Evolutionary conservation across 2,113 vertebrate genomes (phyloP).

Genomic region (Lepus timidus): DNA sequence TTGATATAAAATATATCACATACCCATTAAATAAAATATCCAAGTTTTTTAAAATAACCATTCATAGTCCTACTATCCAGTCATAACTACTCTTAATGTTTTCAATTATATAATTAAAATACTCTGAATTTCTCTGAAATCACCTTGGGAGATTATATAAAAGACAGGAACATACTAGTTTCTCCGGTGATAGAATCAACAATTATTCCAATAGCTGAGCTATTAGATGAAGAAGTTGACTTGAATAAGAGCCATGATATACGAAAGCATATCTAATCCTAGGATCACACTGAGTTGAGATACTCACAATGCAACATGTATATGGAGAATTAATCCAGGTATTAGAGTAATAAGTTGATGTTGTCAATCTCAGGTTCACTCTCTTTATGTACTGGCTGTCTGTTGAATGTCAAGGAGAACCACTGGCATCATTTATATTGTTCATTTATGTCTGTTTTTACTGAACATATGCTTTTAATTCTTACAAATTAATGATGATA

Average conservation of each 20-base stretch:
- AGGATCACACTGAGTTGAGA: background rate
- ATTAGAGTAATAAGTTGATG: background rate
- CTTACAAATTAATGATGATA: background rate
- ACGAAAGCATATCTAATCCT: background rate
- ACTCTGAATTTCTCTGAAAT: constrained; percentile 35
- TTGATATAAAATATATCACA: background rate
- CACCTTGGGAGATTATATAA: background rate
- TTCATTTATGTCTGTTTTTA: background rate
- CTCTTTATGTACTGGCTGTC: background rate
- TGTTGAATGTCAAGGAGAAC: background rate
- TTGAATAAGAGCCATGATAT: background rate
- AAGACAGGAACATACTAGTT: background rate
- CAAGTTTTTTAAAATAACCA: background rate
- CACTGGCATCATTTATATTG: background rate
- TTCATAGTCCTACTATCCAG: background rate
- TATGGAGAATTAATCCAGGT: background rate
- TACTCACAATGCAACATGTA: background rate
- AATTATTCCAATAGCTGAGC: background rate
- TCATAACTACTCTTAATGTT: background rate
- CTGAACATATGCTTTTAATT: background rate
- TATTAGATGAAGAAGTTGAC: background rate
- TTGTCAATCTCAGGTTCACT: background rate
- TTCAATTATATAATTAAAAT: constrained; percentile 35
- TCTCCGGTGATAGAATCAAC: background rate
- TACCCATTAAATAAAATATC: background rate